Evolutionary conservation across 2,113 vertebrate genomes (phyloP).

Genomic region (Oncorhynchus kisutch): DNA sequence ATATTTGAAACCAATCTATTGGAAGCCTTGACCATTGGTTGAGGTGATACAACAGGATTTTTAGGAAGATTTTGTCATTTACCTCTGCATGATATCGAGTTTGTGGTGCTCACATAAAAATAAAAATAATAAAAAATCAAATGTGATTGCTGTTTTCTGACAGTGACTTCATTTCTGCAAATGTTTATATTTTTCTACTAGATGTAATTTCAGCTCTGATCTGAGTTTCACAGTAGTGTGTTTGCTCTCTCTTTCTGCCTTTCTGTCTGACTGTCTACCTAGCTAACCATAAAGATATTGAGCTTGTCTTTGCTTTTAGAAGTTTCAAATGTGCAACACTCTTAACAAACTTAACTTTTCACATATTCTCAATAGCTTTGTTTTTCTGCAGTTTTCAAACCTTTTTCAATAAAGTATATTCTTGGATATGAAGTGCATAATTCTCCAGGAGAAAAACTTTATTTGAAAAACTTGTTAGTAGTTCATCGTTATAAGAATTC

Average conservation of each 20-base stretch:
- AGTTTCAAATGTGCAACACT: constrained; percentile 20
- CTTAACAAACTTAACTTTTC: constrained; percentile 24
- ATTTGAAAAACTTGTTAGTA: too few relatives aligned
- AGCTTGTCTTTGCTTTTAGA: constrained; percentile 18
- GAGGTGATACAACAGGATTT: constrained; percentile 16
- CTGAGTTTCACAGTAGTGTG: constrained; percentile 1
- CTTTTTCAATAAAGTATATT: constrained; percentile 58
- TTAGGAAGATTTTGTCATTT: constrained; percentile 45
- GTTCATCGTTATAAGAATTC: too few relatives aligned
- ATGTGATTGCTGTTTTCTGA: constrained; percentile 14
- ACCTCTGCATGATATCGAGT: constrained; percentile 59
- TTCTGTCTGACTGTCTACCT: background rate
- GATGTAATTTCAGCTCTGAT: background rate
- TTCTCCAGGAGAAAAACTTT: too few relatives aligned
- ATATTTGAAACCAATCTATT: constrained; percentile 27
- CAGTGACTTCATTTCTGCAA: background rate
- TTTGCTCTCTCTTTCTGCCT: background rate
- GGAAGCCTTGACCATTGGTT: constrained; percentile 28
- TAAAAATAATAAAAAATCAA: background rate
- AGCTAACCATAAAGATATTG: background rate
- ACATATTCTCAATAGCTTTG: constrained; percentile 6
- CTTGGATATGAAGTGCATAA: constrained; percentile 20
- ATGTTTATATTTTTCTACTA: background rate
- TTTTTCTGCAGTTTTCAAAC: constrained; percentile 27
- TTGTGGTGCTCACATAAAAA: constrained; percentile 42